These are phyloP conservation scores for Elanoides forficatus DNA, from an alignment of 2,113 vertebrate species.

Conservation along the genomic window DNA sequence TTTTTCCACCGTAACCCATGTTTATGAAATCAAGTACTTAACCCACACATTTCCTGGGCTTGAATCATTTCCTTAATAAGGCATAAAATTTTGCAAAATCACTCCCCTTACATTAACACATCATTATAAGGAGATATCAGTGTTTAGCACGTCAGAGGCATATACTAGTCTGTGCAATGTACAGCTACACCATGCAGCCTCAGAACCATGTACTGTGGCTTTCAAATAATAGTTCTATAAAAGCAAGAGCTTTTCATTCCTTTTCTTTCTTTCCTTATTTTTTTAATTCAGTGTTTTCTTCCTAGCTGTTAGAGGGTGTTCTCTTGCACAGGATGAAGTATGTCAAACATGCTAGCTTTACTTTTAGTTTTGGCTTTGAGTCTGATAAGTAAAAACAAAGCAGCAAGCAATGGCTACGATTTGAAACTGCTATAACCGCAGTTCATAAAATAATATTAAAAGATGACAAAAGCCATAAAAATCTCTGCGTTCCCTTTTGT, in stretches of 20 bases:
- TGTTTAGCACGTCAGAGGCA: background rate
- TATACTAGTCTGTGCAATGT: background rate
- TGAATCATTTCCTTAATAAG: constrained; percentile 68
- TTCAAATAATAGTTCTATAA: background rate
- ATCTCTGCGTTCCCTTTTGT: constrained; percentile 3
- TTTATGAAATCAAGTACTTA: constrained; percentile 70
- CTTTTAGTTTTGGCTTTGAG: constrained; percentile 22
- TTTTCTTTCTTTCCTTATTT: background rate
- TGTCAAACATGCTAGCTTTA: background rate
- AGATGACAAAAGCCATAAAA: constrained; percentile 46
- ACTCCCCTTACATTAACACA: constrained; percentile 31
- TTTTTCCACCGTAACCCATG: constrained; percentile 44
- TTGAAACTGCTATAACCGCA: background rate
- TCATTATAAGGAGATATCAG: constrained; percentile 36
- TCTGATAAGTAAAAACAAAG: constrained; percentile 46
- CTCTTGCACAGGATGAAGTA: background rate
- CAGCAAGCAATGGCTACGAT: background rate
- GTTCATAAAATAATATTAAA: constrained; percentile 41
- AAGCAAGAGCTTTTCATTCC: background rate
- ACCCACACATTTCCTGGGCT: constrained; percentile 59
- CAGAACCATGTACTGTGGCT: background rate
- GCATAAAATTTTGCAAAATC: constrained; percentile 53
- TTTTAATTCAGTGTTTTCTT: background rate
- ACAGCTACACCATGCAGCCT: background rate
- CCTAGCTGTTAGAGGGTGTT: background rate